phyloP scores from a whole-genome alignment of 2,797 vertebrate genomes.

The Alcedo atthis region DNA sequence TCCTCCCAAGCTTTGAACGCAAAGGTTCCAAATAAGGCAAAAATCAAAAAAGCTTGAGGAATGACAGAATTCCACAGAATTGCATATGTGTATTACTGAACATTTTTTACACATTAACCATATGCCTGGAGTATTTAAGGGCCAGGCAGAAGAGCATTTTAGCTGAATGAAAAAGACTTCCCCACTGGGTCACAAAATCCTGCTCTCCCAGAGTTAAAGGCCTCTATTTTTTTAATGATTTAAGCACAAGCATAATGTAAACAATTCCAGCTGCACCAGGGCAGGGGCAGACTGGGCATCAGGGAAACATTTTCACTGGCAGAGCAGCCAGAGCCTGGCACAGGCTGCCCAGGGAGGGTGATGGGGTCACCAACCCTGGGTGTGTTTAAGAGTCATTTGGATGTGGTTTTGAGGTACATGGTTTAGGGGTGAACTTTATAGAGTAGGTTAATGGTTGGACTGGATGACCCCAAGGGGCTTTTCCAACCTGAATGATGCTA shows the following conservation, averaged over 20 bases:
- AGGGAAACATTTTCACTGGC: no score
- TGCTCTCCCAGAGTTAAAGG: not conserved
- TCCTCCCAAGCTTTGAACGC: not conserved
- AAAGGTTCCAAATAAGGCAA: conserved; percentile 48
- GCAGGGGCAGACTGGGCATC: no score
- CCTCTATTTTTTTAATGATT: not conserved
- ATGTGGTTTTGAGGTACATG: no score
- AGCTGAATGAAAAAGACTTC: not conserved
- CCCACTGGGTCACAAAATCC: not conserved
- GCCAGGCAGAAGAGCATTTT: not conserved
- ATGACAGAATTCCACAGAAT: conserved; percentile 5
- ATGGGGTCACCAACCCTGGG: no score
- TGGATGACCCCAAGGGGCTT: no score
- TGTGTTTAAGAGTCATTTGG: no score
- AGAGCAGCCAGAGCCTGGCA: no score
- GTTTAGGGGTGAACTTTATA: no score
- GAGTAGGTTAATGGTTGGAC: no score
- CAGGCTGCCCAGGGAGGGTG: no score
- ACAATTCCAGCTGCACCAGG: no score
- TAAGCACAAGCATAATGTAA: not conserved
- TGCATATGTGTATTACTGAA: not conserved
- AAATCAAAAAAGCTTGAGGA: not conserved
- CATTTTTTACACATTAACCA: not conserved
- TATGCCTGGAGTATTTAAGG: not conserved
- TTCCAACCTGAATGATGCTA: no score